Evolutionary conservation across 1,140 invertebrate species (phyloP), one percentile per base, ranked within the genome.

Genomic region (Drosophila sulfurigaster): DNA sequence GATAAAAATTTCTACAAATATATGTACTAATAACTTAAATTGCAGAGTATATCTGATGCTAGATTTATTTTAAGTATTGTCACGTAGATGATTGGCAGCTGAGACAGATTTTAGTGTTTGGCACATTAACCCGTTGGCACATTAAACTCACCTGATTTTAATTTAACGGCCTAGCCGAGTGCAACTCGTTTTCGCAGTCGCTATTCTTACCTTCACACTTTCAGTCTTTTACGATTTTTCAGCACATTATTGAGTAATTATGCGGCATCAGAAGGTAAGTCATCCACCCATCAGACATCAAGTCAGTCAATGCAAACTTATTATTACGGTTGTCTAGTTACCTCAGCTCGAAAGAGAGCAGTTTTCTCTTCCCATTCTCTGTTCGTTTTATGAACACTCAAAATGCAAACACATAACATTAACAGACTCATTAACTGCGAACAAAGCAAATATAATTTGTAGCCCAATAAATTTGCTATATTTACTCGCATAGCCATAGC

Each of bases 371-470:
- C 11, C 25, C 54, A 13, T 20, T 78, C 66, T 51, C 41, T 38
- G 1, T 59, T 54, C 60, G 43, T 79, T 86, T 86, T 87, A 87
- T 87, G 82, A 87, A 87, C 82, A 86, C 83, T 88, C 85, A 88
- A 87, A 89, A 87, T 82, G 78, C 81, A 73, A 76, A 85, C 85
- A 89, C 83, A 88, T 87, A 83, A 89, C 85, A 87, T 89, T 88
- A 88, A 88, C 85, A 71, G 81, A 83, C 81, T 88, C 85, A 88
- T 88, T 88, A 88, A 88, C 81, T 81, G 81, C 56, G 78, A 81
- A 89, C 85, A 88, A 88, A 88, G 78, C 81, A 87, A 87, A 89
- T 88, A 88, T 88, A 88, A 88, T 88, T 88, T 88, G 85, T 88
- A 89, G 85, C 56, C 85, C 81, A 88, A 89, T 88, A 88, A 88